These are phyloP conservation scores for Leptosomus discolor DNA, from an alignment of 2,113 vertebrate genomes.

Conservation along the genomic window DNA sequence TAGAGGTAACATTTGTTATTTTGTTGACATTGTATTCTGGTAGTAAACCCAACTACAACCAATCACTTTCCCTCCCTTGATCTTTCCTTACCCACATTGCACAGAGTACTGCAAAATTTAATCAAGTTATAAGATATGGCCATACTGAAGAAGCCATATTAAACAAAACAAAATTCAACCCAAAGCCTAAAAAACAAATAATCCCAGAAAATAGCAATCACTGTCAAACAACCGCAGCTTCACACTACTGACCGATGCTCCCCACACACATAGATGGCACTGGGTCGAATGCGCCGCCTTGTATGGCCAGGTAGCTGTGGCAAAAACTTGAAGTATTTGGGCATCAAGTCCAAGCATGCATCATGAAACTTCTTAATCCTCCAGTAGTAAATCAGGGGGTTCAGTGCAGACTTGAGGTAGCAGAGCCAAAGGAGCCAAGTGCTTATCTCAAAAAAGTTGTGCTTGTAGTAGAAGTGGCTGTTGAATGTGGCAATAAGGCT, in stretches of 20 bases:
- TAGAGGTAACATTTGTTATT: conserved; percentile 71
- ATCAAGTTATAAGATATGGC: conserved; percentile 21
- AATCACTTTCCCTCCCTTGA: neutral
- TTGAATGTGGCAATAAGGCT: conserved; percentile 92
- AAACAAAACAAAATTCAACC: conserved; percentile 25
- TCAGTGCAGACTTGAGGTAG: conserved; percentile 99
- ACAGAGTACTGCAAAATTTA: conserved; percentile 28
- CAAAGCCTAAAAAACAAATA: neutral
- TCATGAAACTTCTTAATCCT: conserved; percentile 98
- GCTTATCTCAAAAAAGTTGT: conserved; percentile 94
- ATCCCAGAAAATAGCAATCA: neutral
- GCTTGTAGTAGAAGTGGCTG: conserved; percentile 87
- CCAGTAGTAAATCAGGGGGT: conserved; percentile 99
- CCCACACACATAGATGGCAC: conserved; percentile 92
- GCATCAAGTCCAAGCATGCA: conserved; percentile 94
- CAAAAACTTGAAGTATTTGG: conserved; percentile 93
- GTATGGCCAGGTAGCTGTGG: conserved; percentile 89
- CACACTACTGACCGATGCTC: conserved; percentile 91
- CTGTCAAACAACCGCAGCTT: neutral
- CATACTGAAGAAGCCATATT: conserved; percentile 33
- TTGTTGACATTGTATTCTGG: conserved; percentile 45
- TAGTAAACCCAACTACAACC: conserved; percentile 27
- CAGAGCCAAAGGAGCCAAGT: conserved; percentile 97
- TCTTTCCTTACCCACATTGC: conserved; percentile 26
- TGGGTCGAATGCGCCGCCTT: conserved; percentile 88